Conservation (phyloP, 2,797 vertebrate genomes). For the Pseudochromis fuscus region DNA sequence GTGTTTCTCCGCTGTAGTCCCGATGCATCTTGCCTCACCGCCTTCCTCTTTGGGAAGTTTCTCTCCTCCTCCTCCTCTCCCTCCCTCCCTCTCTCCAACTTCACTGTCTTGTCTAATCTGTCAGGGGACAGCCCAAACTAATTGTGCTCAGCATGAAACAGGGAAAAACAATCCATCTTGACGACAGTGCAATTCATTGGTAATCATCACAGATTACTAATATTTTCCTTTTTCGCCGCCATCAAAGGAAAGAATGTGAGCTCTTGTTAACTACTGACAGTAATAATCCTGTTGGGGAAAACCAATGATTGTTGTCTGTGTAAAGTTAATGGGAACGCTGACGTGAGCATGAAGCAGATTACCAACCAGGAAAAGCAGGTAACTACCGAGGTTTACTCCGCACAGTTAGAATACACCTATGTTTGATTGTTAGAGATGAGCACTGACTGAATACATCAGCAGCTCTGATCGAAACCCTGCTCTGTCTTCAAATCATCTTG, state of each 20-base stretch:
- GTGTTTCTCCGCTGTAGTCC: slow-evolving; percentile 10
- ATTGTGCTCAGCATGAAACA: slow-evolving; percentile 50
- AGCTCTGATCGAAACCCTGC: no score
- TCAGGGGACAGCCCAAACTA: slow-evolving; percentile 41
- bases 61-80: slow-evolving; percentile 25
- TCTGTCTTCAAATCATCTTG: no score
- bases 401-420: no score
- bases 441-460: no score
- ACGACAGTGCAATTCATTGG: slow-evolving; percentile 19
- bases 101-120: slow-evolving; percentile 49
- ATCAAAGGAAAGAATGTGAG: slow-evolving; percentile 4
- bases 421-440: no score
- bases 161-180: slow-evolving; percentile 39
- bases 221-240: slow-evolving; percentile 10
- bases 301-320: slow-evolving; percentile 20
- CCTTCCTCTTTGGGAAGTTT: slow-evolving; percentile 17
- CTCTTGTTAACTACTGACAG: slow-evolving; percentile 16
- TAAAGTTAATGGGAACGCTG: background rate
- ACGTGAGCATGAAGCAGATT: slow-evolving; percentile 9
- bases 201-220: slow-evolving; percentile 40
- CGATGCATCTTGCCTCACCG: slow-evolving; percentile 8
- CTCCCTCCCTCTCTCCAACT: slow-evolving; percentile 28
- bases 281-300: slow-evolving; percentile 22
- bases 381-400: background rate
- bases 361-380: slow-evolving; percentile 2